Evolutionary conservation across 2,888 invertebrate species (phyloP).

Genomic region (Rhabditoides inermis): DNA sequence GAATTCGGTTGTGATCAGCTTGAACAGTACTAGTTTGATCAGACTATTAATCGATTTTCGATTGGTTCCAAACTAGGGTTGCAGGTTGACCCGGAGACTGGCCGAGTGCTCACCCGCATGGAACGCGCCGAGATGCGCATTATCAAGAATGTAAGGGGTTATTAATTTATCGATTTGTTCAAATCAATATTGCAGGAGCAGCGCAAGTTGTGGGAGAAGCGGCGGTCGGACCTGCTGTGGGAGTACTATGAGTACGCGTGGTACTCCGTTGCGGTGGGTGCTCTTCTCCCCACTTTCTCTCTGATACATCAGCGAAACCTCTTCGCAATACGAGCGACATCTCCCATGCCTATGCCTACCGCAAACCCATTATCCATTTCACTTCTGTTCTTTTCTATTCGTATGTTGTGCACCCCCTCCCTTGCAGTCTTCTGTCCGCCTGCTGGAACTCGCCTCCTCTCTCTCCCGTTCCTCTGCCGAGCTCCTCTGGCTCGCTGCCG

Average conservation of each 20-base stretch:
- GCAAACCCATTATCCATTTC: too few relatives aligned
- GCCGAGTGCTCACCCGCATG: too few relatives aligned
- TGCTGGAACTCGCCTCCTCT: constrained; percentile 36
- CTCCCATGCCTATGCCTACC: background rate
- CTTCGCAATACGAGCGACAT: background rate
- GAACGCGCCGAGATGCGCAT: constrained; percentile 12
- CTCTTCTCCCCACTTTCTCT: background rate
- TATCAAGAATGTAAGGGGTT: constrained; percentile 7
- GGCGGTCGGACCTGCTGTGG: constrained; percentile 34
- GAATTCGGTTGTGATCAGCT: too few relatives aligned
- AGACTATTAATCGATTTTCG: too few relatives aligned
- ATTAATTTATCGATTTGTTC: background rate
- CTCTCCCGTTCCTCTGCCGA: constrained; percentile 35
- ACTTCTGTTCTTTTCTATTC: background rate
- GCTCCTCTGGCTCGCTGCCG: constrained; percentile 39
- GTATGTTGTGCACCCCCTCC: background rate
- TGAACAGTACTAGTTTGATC: too few relatives aligned
- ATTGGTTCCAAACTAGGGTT: too few relatives aligned
- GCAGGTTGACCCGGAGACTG: too few relatives aligned
- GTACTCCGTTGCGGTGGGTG: constrained; percentile 24
- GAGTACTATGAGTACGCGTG: constrained; percentile 40
- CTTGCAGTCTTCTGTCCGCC: constrained; percentile 24
- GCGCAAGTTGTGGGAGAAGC: constrained; percentile 27
- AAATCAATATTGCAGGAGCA: constrained; percentile 16
- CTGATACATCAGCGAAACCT: too few relatives aligned